A percentile compares a stretch with the other conserved stretches of the same genome.
These are phyloP conservation scores for Brachionus rotundiformis DNA, from an alignment of 1,140 invertebrate species.

Conservation along the genomic window DNA sequence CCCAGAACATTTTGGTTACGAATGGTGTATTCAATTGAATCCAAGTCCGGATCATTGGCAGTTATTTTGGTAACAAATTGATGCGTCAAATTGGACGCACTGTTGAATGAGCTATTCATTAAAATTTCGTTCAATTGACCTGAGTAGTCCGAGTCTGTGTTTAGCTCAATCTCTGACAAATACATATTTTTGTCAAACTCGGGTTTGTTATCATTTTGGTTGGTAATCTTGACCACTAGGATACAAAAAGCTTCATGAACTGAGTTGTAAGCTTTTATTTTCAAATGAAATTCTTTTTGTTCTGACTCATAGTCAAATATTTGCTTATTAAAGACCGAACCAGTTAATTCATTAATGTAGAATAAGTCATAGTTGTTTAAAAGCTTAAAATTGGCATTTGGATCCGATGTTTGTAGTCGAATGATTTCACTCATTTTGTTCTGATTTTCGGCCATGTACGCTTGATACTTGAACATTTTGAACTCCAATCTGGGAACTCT, in stretches of 20 bases:
- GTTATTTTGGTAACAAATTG: constrained; percentile 17
- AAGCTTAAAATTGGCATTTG: not conserved
- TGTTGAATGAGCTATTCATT: not conserved
- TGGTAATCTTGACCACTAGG: not conserved
- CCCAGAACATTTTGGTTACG: not conserved
- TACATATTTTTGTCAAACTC: constrained; percentile 9
- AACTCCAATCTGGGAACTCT: not conserved
- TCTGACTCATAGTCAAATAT: constrained; percentile 20
- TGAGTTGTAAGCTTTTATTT: constrained; percentile 20
- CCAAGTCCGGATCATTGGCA: not conserved
- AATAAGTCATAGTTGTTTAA: constrained; percentile 44
- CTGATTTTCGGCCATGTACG: not conserved
- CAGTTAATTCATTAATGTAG: constrained; percentile 27
- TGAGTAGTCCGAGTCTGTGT: not conserved
- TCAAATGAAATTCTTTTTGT: not conserved
- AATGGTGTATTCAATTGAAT: not conserved
- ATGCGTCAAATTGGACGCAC: not conserved
- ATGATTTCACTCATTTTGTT: constrained; percentile 50
- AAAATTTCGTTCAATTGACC: not conserved
- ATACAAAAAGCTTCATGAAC: not conserved
- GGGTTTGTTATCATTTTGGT: constrained; percentile 1
- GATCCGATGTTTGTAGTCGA: not conserved
- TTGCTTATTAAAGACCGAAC: constrained; percentile 26
- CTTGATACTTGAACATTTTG: not conserved
- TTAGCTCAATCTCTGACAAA: constrained; percentile 13